Conservation (phyloP, 2,113 vertebrate genomes). For the Anhinga anhinga region DNA sequence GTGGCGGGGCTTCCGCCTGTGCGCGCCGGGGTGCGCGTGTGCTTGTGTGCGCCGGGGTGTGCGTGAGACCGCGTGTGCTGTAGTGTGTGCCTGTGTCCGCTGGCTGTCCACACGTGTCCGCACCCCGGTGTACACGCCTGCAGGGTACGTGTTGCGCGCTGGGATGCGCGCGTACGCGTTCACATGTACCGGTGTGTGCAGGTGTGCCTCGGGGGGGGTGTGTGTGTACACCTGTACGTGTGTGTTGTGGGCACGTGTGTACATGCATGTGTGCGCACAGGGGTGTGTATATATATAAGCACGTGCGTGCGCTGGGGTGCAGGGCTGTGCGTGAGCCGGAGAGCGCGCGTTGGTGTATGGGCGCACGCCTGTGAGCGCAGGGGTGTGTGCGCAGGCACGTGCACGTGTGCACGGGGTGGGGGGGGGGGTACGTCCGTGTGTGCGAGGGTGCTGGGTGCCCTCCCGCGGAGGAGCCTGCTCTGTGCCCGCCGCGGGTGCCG, state of each 20-base stretch:
- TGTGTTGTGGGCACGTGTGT: neutral
- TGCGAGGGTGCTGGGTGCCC: neutral
- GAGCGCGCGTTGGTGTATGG: neutral
- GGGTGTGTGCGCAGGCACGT: too few species aligned
- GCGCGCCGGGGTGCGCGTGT: accelerated
- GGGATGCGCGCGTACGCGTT: neutral
- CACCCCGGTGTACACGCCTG: neutral
- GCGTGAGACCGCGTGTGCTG: accelerated
- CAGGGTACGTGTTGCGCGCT: too few species aligned
- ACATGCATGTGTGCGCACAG: neutral
- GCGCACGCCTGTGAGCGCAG: neutral
- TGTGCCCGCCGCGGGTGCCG: neutral
- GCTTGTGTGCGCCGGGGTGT: neutral
- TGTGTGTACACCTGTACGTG: accelerated
- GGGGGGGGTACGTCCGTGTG: neutral
- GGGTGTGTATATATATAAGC: neutral
- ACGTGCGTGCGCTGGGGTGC: neutral
- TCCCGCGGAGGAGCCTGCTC: too few species aligned
- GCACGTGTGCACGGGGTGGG: too few species aligned
- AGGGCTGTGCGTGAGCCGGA: neutral
- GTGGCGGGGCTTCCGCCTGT: too few species aligned
- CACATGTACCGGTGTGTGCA: neutral
- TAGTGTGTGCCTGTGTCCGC: neutral
- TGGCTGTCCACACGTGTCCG: neutral
- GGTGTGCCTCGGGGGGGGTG: neutral